Percentiles rank a stretch among this genome's conserved stretches.
phyloP scores from a whole-genome alignment of 2,113 vertebrate genomes.

The Rhinolophus ferrumequinum region DNA sequence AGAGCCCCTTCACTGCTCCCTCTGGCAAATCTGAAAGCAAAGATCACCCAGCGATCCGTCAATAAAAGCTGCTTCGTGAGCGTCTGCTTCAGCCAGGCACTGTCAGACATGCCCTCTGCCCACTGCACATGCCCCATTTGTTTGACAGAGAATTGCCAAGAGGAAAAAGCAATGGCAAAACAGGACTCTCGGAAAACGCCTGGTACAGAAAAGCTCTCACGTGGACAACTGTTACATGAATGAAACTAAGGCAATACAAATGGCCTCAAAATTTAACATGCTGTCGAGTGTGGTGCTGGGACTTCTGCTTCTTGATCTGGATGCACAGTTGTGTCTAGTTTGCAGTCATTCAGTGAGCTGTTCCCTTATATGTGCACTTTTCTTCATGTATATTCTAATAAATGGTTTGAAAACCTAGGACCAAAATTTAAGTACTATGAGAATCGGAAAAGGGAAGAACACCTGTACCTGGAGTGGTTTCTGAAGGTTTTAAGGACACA shows the following conservation, averaged over 20 bases:
- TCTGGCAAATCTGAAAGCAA: slow-evolving; percentile 91
- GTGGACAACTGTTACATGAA: background rate
- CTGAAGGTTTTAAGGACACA: background rate
- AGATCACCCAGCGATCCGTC: background rate
- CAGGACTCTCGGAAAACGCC: background rate
- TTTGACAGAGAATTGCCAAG: background rate
- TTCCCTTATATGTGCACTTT: background rate
- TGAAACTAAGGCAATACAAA: background rate
- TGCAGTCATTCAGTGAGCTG: background rate
- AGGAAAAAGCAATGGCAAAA: background rate
- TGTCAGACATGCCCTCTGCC: background rate
- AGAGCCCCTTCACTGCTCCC: slow-evolving; percentile 94
- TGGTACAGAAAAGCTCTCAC: background rate
- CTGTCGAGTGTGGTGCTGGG: background rate
- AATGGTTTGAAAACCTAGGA: background rate
- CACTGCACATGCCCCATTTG: background rate
- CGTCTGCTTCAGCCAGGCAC: background rate
- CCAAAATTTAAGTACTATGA: background rate
- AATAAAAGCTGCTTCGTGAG: background rate
- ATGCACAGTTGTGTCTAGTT: background rate
- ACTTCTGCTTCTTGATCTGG: background rate
- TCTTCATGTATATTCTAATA: background rate
- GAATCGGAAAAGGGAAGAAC: background rate
- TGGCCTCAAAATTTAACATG: background rate
- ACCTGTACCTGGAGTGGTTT: background rate